phyloP scores from a whole-genome alignment of 2,888 invertebrate genomes.

The Acanthococcus lagerstroemiae region DNA sequence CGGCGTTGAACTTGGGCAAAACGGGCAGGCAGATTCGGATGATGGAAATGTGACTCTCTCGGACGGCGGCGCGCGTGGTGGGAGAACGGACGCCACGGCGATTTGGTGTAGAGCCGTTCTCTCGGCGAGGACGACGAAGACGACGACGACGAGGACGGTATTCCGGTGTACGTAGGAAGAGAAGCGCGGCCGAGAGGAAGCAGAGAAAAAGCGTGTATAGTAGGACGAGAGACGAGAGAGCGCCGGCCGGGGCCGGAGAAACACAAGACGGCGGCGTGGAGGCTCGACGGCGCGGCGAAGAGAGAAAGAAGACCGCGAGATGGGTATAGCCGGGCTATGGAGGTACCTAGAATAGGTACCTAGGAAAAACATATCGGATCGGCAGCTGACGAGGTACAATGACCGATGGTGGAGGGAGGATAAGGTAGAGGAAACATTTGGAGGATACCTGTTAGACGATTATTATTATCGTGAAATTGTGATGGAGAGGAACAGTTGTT shows the following conservation, averaged over 20 bases:
- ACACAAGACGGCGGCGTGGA: neutral
- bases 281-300: neutral
- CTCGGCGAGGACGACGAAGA: neutral
- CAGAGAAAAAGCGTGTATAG: neutral
- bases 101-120: slow-evolving; percentile 22
- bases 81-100: slow-evolving; percentile 18
- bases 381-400: slow-evolving; percentile 29
- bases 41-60: slow-evolving; percentile 16
- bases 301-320: neutral
- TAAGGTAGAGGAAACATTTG: slow-evolving; percentile 30
- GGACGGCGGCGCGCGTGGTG: neutral
- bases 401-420: slow-evolving; percentile 9
- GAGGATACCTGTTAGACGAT: slow-evolving; percentile 28
- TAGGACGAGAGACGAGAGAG: neutral
- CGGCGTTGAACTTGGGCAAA: slow-evolving; percentile 22
- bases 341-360: neutral
- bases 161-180: neutral
- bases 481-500: slow-evolving; percentile 26
- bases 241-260: neutral
- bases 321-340: neutral
- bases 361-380: neutral
- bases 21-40: slow-evolving; percentile 19
- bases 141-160: neutral
- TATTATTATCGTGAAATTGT: slow-evolving; percentile 22
- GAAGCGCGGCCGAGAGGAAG: neutral